Base-by-base conservation (phyloP, 1,140 invertebrate species). In the Anoplophora glabripennis region DNA sequence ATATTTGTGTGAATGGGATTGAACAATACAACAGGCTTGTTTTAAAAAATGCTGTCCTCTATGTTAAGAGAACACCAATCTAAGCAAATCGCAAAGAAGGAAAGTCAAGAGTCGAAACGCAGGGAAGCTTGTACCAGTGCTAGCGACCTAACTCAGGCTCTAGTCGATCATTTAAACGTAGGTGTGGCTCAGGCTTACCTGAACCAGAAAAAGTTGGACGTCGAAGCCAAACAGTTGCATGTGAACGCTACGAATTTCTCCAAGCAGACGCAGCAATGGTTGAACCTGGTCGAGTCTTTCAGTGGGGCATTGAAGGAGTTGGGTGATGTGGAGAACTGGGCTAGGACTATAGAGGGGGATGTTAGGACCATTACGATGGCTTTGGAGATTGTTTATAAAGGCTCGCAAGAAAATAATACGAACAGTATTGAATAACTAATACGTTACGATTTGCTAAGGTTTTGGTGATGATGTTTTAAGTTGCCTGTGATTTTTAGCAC, bases 281-380 rank as follows among this genome's bases (percentile, higher is more conserved):
- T 99, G 0, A 87, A 87, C 65, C 79, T 99, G 34, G 90, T 99
- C 4, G 95, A 99, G 75, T 90, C 89, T 57, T 97, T 99, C 68
- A 98, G 95, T 66, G 90, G 92, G 74, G 89, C 94, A 1, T 77
- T 99, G 0, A 99, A 99, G 83, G 96, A 99, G 83, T 86, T 99
- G 45, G 97, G 97, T 10, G 96, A 99, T 83, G 95, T 97, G 8
- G 94, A 99, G 76, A 98, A 97, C 77, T 99, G 96, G 96, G 93
- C 96, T 0, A 86, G 88, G 64, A 96, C 90, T 63, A 99, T 99
- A 66, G 96, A 99, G 79, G 87, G 87, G 45, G 97, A 99, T 76
- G 96, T 99, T 86, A 86, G 88, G 76, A 89, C 90, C 0, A 91
- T 99, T 64, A 92, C 93, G 28, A 89, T 89, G 70, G 93, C 94